phyloP scores from a whole-genome alignment of 2,113 vertebrate species.

The Acanthochromis polyacanthus region DNA sequence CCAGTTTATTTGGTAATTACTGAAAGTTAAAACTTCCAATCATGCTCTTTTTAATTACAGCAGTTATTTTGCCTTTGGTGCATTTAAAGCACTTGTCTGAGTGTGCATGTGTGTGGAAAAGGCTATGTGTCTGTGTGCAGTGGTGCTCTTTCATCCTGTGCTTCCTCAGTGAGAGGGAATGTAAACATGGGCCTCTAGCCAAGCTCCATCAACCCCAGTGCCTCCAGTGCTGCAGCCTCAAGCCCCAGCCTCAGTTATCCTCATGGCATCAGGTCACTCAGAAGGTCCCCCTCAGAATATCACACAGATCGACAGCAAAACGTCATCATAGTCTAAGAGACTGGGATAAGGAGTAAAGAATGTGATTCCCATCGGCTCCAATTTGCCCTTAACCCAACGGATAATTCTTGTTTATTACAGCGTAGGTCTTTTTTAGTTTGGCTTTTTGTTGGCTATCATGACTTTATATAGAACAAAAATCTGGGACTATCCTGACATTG shows the following conservation, averaged over 20 bases:
- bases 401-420: neutral
- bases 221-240: conserved; percentile 44
- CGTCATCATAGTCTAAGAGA: neutral
- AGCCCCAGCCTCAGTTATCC: conserved; percentile 40
- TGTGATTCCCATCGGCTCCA: neutral
- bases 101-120: conserved; percentile 22
- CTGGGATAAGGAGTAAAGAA: neutral
- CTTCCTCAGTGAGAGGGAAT: conserved; percentile 93
- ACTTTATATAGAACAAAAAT: too few species aligned
- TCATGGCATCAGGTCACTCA: conserved; percentile 54
- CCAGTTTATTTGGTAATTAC: conserved; percentile 11
- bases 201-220: conserved; percentile 70
- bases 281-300: neutral
- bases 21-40: conserved; percentile 24
- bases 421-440: neutral
- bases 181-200: conserved; percentile 93
- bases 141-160: conserved; percentile 90
- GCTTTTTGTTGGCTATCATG: neutral
- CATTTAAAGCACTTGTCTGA: conserved; percentile 14
- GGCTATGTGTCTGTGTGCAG: conserved; percentile 66
- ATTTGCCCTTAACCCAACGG: neutral
- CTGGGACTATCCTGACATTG: too few species aligned
- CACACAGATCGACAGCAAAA: conserved; percentile 14
- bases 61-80: conserved; percentile 13
- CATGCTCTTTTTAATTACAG: conserved; percentile 13